Evolutionary conservation across 2,113 vertebrate species (phyloP).

Genomic region (Alethe castanea): DNA sequence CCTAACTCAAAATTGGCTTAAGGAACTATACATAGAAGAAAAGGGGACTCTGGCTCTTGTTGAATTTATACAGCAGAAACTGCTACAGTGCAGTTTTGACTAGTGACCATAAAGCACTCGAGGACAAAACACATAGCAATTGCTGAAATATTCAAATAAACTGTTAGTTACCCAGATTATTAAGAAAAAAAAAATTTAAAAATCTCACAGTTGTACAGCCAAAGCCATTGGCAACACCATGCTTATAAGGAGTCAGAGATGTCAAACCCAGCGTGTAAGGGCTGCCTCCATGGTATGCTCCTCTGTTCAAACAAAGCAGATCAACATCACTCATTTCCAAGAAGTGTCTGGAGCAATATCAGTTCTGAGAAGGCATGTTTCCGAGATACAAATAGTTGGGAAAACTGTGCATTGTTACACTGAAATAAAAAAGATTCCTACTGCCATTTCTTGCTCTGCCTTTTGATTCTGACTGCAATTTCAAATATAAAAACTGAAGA

Average conservation of each 20-base stretch:
- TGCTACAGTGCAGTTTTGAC: not conserved
- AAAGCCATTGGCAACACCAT: slow-evolving; percentile 69
- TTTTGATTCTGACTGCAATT: not conserved
- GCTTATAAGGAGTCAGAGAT: slow-evolving; percentile 80
- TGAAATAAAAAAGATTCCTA: not conserved
- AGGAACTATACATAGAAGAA: fast-evolving
- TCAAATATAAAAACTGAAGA: not conserved
- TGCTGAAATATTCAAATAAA: not conserved
- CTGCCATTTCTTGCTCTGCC: not conserved
- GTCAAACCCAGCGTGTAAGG: slow-evolving; percentile 81
- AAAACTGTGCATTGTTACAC: not conserved
- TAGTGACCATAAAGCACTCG: not conserved
- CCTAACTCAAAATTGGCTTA: not conserved
- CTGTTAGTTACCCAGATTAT: not conserved
- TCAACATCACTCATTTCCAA: not conserved
- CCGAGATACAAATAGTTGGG: not conserved
- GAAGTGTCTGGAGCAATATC: not conserved
- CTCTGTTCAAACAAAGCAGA: slow-evolving; percentile 72
- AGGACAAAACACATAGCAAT: not conserved
- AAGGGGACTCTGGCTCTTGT: not conserved
- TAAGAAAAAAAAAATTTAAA: not conserved
- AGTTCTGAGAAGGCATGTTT: not conserved
- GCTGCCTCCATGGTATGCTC: slow-evolving; percentile 88
- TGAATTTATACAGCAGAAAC: not conserved
- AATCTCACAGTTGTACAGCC: slow-evolving; percentile 80